A percentile compares a stretch with the other conserved stretches of the same genome.
Conservation (phyloP, 2,797 vertebrate species). For the Smutsia temminckii region DNA sequence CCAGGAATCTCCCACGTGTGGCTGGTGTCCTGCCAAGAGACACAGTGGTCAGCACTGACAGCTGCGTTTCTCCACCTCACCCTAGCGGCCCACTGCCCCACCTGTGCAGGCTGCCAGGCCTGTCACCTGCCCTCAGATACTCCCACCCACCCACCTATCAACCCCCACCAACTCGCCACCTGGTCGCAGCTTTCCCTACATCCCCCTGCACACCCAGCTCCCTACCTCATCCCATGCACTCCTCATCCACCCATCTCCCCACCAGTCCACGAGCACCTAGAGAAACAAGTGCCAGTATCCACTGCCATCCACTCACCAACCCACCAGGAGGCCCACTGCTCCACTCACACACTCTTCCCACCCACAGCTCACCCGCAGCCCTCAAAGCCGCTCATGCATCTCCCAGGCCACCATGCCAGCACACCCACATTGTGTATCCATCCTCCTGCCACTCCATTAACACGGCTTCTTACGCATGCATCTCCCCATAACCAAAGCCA, state of each 20-base stretch:
- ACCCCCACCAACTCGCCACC: not conserved
- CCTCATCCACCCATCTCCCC: not conserved
- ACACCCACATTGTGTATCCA: not conserved
- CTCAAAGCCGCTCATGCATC: not conserved
- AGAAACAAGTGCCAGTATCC: not conserved
- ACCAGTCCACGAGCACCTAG: not conserved
- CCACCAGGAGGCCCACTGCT: not conserved
- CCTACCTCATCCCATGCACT: slow-evolving; percentile 1
- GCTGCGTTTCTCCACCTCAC: not conserved
- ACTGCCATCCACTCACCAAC: not conserved
- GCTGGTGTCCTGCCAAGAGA: slow-evolving; percentile 72
- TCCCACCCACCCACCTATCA: not conserved
- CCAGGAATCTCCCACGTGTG: slow-evolving; percentile 68
- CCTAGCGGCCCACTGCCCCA: not conserved
- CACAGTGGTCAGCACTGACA: not conserved
- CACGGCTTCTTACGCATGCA: not conserved
- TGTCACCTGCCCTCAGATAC: not conserved
- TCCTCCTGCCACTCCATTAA: accelerated
- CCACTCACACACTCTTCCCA: not conserved
- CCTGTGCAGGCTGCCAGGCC: too few relatives aligned
- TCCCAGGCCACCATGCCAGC: not conserved
- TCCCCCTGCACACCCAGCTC: not conserved
- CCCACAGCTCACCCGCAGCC: too few relatives aligned
- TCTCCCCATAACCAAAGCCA: accelerated
- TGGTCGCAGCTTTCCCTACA: slow-evolving; percentile 25